Base-by-base conservation (phyloP, 2,113 vertebrate genomes). In the Antidorcas marsupialis region DNA sequence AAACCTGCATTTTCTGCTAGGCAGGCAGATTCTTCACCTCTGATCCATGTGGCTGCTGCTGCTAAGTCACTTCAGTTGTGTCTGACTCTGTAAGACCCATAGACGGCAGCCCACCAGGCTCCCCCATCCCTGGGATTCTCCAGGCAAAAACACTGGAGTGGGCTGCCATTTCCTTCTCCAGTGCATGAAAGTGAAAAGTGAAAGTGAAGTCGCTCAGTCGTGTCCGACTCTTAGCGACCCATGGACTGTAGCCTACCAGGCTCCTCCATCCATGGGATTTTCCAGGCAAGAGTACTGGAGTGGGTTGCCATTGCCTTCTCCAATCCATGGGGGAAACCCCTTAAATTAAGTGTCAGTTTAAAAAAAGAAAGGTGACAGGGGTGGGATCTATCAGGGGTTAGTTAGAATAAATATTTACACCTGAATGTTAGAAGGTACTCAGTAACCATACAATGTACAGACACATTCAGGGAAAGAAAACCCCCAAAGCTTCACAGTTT, bases 351-450 rank as follows among this genome's bases (percentile, higher is more conserved):
- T 10, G 53, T 6, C 47, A 85, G 36, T 14, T 55, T 43, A 1
- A 57, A 59, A n/a, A 47, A 59, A 39, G 45, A 52, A n/a, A n/a
- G 3, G 23, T 33, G 23, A 59, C 27, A 25, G 13, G 71, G 43
- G 39, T 19, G 15, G 12, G 0, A 1, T 53, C 89, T 82, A 0
- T 0, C 1, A 4, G 53, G 2, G 5, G 52, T 1, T 17, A 16
- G 15, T 62, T 33, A 84, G 93, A 50, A 86, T 47, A 64, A 76
- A 74, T 4, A 1, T 0, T 23, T 17, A 74, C 28, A 3, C 23
- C 14, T 12, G 43, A 79, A 45, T 33, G 33, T 21, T 30, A 33
- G 28, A 30, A n/a, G 27, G n/a, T 0, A 12, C 9, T 6, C 1
- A 1, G n/a, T 1, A 8, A 21, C 83, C 57, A n/a, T 7, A 25